Percentiles rank a stretch among this genome's conserved stretches.
Conservation (phyloP, 1,140 invertebrate genomes). For the Bombus turneri region DNA sequence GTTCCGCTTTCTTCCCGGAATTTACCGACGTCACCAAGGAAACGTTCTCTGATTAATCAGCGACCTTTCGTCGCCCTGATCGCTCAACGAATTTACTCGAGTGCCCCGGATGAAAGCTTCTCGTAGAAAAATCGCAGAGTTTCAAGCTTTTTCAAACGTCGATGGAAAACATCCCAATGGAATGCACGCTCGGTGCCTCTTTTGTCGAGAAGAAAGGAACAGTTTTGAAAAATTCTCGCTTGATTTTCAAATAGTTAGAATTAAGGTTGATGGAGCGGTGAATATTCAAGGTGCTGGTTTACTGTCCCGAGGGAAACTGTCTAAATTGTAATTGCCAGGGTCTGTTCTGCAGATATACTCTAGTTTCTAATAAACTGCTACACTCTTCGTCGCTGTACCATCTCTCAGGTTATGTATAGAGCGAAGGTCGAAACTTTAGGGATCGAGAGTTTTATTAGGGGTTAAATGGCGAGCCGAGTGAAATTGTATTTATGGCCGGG, state of each 20-base stretch:
- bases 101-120: not conserved
- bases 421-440: not conserved
- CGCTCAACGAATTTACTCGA: too few species aligned
- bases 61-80: too few species aligned
- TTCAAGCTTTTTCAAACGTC: not conserved
- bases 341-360: not conserved
- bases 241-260: not conserved
- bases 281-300: not conserved
- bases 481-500: not conserved
- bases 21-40: too few species aligned
- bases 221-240: not conserved
- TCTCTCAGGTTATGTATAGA: not conserved
- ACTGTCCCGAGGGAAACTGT: not conserved
- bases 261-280: not conserved
- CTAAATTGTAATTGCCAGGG: slow-evolving; percentile 2
- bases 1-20: too few species aligned
- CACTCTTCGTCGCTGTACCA: not conserved
- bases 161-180: not conserved
- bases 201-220: not conserved
- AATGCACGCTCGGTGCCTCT: not conserved
- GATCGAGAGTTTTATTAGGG: not conserved
- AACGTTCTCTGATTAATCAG: too few species aligned
- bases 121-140: not conserved
- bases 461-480: not conserved
- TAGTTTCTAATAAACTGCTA: not conserved